Percentiles rank a stretch among this genome's conserved stretches.
Evolutionary conservation across 2,888 invertebrate genomes (phyloP).

Genomic region (Drosophila pegasa): DNA sequence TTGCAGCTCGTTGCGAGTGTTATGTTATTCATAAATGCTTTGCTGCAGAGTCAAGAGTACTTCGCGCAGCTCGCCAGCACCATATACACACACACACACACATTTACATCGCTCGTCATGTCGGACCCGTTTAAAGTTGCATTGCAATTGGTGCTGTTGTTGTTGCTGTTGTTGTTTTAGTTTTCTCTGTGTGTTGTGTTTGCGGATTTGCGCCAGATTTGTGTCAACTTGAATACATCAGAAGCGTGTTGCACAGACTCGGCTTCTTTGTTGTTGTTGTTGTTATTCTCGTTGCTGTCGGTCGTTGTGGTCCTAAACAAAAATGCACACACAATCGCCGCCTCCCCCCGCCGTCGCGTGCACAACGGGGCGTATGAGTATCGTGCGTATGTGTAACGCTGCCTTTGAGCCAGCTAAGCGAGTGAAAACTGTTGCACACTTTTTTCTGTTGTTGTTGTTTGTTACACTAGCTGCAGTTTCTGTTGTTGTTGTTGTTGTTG

Average conservation of each 20-base stretch:
- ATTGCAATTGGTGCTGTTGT: constrained; percentile 25
- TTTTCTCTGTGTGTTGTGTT: constrained; percentile 47
- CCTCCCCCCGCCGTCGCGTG: constrained; percentile 7
- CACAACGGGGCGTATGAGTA: constrained; percentile 68
- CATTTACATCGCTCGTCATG: constrained; percentile 50
- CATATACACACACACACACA: constrained; percentile 15
- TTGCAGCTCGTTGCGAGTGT: constrained; percentile 28
- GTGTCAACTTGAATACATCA: constrained; percentile 81
- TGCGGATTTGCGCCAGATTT: constrained; percentile 77
- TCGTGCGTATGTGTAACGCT: constrained; percentile 23
- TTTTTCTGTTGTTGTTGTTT: constrained; percentile 38
- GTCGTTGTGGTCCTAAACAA: constrained; percentile 57
- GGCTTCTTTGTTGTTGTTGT: constrained; percentile 49
- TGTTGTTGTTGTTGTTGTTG: constrained; percentile 29
- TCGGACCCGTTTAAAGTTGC: constrained; percentile 69
- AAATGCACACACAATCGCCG: constrained; percentile 72
- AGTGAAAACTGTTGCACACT: constrained; percentile 70
- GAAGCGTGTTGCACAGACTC: constrained; percentile 72
- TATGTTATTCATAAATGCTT: constrained; percentile 76
- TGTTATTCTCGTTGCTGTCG: constrained; percentile 32
- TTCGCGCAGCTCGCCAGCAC: constrained; percentile 22
- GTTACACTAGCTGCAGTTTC: constrained; percentile 15
- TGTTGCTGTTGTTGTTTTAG: constrained; percentile 10
- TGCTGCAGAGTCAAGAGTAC: constrained; percentile 40
- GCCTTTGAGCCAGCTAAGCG: constrained; percentile 40